These are phyloP conservation scores for Spizaetus ornatus DNA, from an alignment of 2,113 vertebrate genomes.

Conservation along the genomic window DNA sequence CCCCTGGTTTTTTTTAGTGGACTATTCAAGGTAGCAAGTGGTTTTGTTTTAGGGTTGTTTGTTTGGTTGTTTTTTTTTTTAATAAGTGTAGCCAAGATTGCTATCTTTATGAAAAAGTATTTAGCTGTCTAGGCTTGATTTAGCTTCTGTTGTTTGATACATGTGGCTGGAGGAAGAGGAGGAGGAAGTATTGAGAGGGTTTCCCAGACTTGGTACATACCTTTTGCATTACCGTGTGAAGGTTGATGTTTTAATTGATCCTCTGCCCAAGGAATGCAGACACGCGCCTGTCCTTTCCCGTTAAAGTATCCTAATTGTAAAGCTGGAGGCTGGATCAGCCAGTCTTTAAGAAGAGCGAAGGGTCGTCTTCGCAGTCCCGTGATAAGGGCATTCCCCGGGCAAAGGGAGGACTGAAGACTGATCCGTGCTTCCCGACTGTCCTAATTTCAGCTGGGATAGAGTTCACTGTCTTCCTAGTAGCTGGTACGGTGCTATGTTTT, in stretches of 20 bases:
- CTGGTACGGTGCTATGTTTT: too few relatives aligned
- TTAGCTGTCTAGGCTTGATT: background rate
- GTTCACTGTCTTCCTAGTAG: too few relatives aligned
- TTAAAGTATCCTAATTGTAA: background rate
- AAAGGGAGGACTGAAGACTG: background rate
- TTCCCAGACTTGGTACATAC: background rate
- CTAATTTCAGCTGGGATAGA: too few relatives aligned
- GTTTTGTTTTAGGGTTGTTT: too few relatives aligned
- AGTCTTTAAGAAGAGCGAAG: background rate
- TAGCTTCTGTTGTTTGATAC: background rate
- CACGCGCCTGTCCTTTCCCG: background rate
- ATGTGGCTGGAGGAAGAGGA: background rate
- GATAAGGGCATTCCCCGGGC: background rate
- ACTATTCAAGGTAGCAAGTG: background rate
- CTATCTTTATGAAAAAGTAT: background rate
- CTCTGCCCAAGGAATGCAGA: background rate
- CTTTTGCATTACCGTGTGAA: background rate
- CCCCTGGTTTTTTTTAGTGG: background rate
- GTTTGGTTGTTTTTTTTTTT: background rate
- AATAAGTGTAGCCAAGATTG: background rate
- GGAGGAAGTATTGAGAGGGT: background rate
- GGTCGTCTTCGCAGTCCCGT: fast-evolving
- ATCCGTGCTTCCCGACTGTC: background rate
- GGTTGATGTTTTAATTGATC: background rate
- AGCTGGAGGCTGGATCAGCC: background rate